Percentiles rank a stretch among this genome's conserved stretches.
These are phyloP conservation scores for Aurelia sp. DNA, from an alignment of 30 jellyfish, hydroid and myxozoan genomes.

Conservation along the genomic window DNA sequence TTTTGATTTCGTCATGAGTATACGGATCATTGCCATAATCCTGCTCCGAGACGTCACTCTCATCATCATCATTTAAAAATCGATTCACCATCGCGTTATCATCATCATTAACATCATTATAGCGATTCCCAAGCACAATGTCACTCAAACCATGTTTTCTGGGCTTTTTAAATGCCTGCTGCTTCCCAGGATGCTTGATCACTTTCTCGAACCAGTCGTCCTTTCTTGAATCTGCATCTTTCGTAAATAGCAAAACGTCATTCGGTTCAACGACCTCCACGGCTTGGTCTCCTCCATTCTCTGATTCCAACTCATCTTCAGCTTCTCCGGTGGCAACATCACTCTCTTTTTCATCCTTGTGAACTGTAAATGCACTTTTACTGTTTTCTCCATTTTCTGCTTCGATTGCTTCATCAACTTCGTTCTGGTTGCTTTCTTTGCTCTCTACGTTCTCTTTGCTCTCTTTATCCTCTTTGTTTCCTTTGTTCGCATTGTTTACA, in stretches of 20 bases:
- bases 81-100: slow-evolving; percentile 6
- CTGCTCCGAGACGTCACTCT: slow-evolving; percentile 3
- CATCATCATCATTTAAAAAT: slow-evolving; percentile 10
- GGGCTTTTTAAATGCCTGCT: not conserved
- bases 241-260: slow-evolving; percentile 51
- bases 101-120: slow-evolving; percentile 30
- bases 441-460: not conserved
- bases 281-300: slow-evolving; percentile 49
- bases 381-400: not conserved
- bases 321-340: slow-evolving; percentile 6
- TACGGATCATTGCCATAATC: not conserved
- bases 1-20: slow-evolving; percentile 17
- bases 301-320: slow-evolving; percentile 27
- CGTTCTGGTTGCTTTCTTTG: not conserved
- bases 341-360: not conserved
- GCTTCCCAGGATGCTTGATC: slow-evolving; percentile 2
- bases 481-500: not conserved
- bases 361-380: no score
- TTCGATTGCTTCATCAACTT: not conserved
- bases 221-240: slow-evolving; percentile 61
- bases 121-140: not conserved
- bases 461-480: not conserved
- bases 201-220: slow-evolving; percentile 85
- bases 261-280: slow-evolving; percentile 72
- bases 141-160: not conserved